These are phyloP conservation scores for Teinopalpus imperialis DNA, from an alignment of 2,888 invertebrate species.

Conservation along the genomic window DNA sequence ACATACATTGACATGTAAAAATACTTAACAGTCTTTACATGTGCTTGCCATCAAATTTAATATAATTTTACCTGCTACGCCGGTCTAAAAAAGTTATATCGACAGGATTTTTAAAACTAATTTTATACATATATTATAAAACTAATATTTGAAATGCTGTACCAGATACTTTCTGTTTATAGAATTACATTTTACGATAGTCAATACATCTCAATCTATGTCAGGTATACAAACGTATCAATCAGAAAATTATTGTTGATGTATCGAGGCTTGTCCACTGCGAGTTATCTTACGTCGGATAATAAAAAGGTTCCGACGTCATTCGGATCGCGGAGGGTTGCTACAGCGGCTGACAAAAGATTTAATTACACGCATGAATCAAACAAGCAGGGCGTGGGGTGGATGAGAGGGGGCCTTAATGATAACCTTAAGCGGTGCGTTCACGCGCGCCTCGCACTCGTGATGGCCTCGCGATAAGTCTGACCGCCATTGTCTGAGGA, in stretches of 20 bases:
- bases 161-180: too few relatives aligned
- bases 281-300: conserved; percentile 51
- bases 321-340: conserved; percentile 57
- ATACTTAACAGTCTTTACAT: too few relatives aligned
- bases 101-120: too few relatives aligned
- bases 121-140: too few relatives aligned
- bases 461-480: conserved; percentile 44
- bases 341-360: conserved; percentile 71
- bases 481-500: conserved; percentile 50
- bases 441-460: conserved; percentile 53
- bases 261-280: background rate
- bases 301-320: conserved; percentile 59
- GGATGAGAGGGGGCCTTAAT: conserved; percentile 31
- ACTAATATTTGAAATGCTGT: too few relatives aligned
- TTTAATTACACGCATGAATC: conserved; percentile 82
- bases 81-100: too few relatives aligned
- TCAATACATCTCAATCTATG: background rate
- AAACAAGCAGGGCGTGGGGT: conserved; percentile 54
- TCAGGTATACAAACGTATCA: conserved; percentile 30
- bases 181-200: too few relatives aligned
- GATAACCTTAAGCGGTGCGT: conserved; percentile 60
- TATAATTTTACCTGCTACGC: too few relatives aligned
- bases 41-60: too few relatives aligned
- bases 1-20: too few relatives aligned
- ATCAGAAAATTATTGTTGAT: background rate